A percentile compares a stretch with the other conserved stretches of the same genome.
Evolutionary conservation across 2,113 vertebrate genomes (phyloP).

Genomic region (Silurus asotus): DNA sequence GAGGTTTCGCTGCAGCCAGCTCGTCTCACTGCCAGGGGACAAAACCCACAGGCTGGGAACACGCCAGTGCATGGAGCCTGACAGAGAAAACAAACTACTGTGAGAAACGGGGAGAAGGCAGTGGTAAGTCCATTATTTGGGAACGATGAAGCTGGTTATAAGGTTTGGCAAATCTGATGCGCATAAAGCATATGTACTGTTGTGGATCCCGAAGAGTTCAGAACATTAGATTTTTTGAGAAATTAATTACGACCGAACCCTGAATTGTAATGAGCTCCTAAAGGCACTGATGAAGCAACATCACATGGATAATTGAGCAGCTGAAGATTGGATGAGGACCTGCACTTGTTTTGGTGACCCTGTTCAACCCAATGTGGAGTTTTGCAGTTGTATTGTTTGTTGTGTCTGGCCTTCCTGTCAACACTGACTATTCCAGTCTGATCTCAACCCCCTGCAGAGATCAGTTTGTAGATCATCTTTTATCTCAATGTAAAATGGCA

Average conservation of each 20-base stretch:
- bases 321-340: background rate
- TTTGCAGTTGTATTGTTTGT: background rate
- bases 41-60: slow-evolving; percentile 38
- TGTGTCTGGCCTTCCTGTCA: background rate
- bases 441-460: background rate
- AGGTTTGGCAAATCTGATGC: slow-evolving; percentile 17
- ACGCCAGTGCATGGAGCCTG: slow-evolving; percentile 30
- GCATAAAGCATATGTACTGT: background rate
- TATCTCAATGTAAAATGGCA: too few species aligned
- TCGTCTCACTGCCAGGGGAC: slow-evolving; percentile 35
- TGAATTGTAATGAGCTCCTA: background rate
- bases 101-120: slow-evolving; percentile 24
- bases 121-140: slow-evolving; percentile 3
- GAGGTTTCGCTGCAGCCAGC: slow-evolving; percentile 41
- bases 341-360: background rate
- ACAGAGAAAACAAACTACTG: slow-evolving; percentile 45
- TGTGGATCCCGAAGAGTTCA: background rate
- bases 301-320: background rate
- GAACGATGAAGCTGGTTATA: slow-evolving; percentile 23
- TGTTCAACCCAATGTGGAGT: background rate
- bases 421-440: background rate
- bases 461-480: background rate
- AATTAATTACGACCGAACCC: background rate
- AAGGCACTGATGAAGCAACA: background rate
- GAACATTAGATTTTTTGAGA: background rate